Evolutionary conservation across 2,113 vertebrate species (phyloP).

Genomic region (Semicossyphus pulcher): DNA sequence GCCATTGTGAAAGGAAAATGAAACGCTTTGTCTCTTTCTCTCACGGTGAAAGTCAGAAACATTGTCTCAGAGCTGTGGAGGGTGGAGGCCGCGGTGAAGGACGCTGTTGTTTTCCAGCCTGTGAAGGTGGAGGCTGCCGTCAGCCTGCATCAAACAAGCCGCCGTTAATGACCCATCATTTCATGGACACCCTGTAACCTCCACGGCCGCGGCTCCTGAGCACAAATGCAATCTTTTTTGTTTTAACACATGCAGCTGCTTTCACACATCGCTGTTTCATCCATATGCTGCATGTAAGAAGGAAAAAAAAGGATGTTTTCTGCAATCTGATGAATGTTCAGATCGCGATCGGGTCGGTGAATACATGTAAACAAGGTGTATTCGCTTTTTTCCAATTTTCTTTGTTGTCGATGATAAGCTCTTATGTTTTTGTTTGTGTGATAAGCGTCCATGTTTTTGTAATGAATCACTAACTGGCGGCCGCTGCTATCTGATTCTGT

Average conservation of each 20-base stretch:
- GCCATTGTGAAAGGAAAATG: neutral
- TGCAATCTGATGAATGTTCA: constrained; percentile 14
- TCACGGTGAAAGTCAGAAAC: constrained; percentile 18
- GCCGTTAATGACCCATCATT: constrained; percentile 63
- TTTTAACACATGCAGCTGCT: neutral
- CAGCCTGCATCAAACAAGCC: constrained; percentile 29
- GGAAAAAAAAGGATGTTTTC: neutral
- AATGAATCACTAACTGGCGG: constrained; percentile 60
- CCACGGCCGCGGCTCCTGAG: constrained; percentile 8
- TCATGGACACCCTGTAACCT: constrained; percentile 54
- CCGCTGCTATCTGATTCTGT: constrained; percentile 59
- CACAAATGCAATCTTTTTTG: neutral
- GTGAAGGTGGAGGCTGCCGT: constrained; percentile 24
- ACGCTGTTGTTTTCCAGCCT: constrained; percentile 28
- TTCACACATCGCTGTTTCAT: neutral
- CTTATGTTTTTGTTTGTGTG: constrained; percentile 20
- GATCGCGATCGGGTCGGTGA: constrained; percentile 40
- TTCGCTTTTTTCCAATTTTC: constrained; percentile 49
- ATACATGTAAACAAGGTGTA: constrained; percentile 41
- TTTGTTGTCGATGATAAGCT: constrained; percentile 38
- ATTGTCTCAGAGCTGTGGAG: constrained; percentile 11
- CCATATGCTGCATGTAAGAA: neutral
- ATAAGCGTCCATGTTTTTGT: constrained; percentile 60
- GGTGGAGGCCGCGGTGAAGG: constrained; percentile 60
- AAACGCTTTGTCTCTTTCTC: constrained; percentile 3